Conservation (phyloP, 1,140 invertebrate genomes). For the Steinernema feltiae region DNA sequence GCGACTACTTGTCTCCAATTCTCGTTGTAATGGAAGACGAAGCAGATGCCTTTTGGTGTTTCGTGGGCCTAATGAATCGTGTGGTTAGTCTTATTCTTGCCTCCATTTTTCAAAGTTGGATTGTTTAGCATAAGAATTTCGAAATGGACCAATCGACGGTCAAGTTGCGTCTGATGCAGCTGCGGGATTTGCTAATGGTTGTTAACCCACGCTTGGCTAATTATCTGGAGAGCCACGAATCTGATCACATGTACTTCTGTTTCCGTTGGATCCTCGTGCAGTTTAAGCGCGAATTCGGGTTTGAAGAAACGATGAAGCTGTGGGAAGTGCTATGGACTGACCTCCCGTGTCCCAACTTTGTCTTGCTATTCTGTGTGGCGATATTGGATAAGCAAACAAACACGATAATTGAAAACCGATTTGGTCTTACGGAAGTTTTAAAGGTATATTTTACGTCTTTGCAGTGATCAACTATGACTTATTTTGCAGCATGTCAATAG, state of each 20-base stretch:
- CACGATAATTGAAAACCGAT: slow-evolving; percentile 77
- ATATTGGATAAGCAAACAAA: slow-evolving; percentile 81
- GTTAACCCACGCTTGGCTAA: slow-evolving; percentile 75
- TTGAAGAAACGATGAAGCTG: slow-evolving; percentile 62
- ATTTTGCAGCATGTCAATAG: slow-evolving; percentile 81
- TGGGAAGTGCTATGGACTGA: slow-evolving; percentile 62
- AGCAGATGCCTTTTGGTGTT: slow-evolving; percentile 97
- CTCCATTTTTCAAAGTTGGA: neutral
- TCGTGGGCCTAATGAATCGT: slow-evolving; percentile 93
- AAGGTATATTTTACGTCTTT: slow-evolving; percentile 66
- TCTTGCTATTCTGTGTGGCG: slow-evolving; percentile 79
- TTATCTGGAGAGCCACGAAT: slow-evolving; percentile 80
- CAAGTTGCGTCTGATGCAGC: slow-evolving; percentile 80
- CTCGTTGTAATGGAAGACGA: slow-evolving; percentile 82
- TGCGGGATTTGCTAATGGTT: slow-evolving; percentile 74
- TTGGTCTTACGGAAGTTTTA: slow-evolving; percentile 89
- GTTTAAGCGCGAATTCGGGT: slow-evolving; percentile 67
- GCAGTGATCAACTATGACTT: slow-evolving; percentile 35
- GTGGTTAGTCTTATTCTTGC: slow-evolving; percentile 27
- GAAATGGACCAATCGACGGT: slow-evolving; percentile 94
- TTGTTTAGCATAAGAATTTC: slow-evolving; percentile 77
- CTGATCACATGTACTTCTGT: slow-evolving; percentile 96
- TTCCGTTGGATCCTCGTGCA: slow-evolving; percentile 73
- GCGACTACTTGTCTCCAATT: slow-evolving; percentile 87
- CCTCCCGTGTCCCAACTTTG: slow-evolving; percentile 85